Percentiles rank a stretch among this genome's conserved stretches.
These are phyloP conservation scores for Clivina fossor DNA, from an alignment of 2,888 invertebrate species.

Conservation along the genomic window DNA sequence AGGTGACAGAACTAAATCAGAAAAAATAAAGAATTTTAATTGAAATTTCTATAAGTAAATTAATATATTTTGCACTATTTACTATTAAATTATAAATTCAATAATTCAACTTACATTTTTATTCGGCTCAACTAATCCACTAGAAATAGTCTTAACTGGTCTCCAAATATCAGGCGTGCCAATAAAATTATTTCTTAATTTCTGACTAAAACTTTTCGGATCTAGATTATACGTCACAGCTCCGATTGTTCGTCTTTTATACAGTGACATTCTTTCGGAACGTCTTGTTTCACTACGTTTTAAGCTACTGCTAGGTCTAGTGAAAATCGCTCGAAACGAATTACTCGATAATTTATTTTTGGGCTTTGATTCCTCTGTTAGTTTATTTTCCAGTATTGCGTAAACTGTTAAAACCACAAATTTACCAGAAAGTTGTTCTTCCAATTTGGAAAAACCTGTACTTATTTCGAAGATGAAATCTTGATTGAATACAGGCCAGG, in stretches of 20 bases:
- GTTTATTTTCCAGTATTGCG: slow-evolving; percentile 63
- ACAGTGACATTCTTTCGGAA: slow-evolving; percentile 59
- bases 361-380: slow-evolving; percentile 48
- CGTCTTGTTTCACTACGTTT: slow-evolving; percentile 45
- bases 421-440: slow-evolving; percentile 64
- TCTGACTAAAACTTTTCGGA: slow-evolving; percentile 63
- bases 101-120: slow-evolving; percentile 51
- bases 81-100: background rate
- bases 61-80: background rate
- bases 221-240: slow-evolving; percentile 71
- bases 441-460: slow-evolving; percentile 55
- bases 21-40: too few relatives aligned
- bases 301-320: slow-evolving; percentile 31
- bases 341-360: slow-evolving; percentile 43
- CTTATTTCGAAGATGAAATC: slow-evolving; percentile 71
- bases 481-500: slow-evolving; percentile 81
- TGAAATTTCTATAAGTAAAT: too few relatives aligned
- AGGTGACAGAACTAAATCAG: too few relatives aligned
- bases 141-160: slow-evolving; percentile 65
- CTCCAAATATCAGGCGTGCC: slow-evolving; percentile 73
- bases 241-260: slow-evolving; percentile 67
- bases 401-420: slow-evolving; percentile 70
- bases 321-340: slow-evolving; percentile 34
- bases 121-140: slow-evolving; percentile 60
- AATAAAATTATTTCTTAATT: slow-evolving; percentile 61